These are phyloP conservation scores for Enteromius thamalakanensis DNA, from an alignment of 2,797 vertebrate genomes.

Conservation along the genomic window DNA sequence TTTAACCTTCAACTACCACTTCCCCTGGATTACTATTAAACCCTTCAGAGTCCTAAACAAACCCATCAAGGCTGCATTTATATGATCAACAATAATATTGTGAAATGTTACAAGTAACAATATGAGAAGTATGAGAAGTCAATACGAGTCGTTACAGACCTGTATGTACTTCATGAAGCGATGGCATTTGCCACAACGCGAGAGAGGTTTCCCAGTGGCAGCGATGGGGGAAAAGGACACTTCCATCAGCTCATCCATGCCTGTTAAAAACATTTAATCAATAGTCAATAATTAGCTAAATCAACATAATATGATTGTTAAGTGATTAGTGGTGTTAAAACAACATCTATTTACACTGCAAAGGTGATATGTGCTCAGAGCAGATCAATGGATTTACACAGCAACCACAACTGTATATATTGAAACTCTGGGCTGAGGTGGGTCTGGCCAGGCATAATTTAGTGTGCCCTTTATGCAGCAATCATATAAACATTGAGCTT, in stretches of 20 bases:
- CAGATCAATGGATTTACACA: not conserved
- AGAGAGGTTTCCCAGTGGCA: conserved; percentile 91
- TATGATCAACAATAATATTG: not conserved
- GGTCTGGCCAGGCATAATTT: not conserved
- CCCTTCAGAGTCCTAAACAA: not conserved
- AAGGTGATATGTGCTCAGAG: not conserved
- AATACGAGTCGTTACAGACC: conserved; percentile 72
- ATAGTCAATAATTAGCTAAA: conserved; percentile 23
- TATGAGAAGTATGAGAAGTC: too few relatives aligned
- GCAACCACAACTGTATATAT: not conserved
- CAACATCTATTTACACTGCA: not conserved
- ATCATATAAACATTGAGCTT: not conserved
- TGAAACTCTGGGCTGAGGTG: not conserved
- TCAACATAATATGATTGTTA: not conserved
- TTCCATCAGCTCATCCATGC: conserved; percentile 98
- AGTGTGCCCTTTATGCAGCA: not conserved
- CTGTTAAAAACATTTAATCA: conserved; percentile 66
- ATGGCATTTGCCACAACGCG: conserved; percentile 96
- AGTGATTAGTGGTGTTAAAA: not conserved
- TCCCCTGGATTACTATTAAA: not conserved
- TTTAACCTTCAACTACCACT: not conserved
- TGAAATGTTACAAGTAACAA: not conserved
- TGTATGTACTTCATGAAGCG: conserved; percentile 99
- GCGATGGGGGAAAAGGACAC: conserved; percentile 97
- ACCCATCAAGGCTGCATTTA: not conserved